Evolutionary conservation across 2,797 vertebrate genomes (phyloP).

Genomic region (Toxotes lorentzi): DNA sequence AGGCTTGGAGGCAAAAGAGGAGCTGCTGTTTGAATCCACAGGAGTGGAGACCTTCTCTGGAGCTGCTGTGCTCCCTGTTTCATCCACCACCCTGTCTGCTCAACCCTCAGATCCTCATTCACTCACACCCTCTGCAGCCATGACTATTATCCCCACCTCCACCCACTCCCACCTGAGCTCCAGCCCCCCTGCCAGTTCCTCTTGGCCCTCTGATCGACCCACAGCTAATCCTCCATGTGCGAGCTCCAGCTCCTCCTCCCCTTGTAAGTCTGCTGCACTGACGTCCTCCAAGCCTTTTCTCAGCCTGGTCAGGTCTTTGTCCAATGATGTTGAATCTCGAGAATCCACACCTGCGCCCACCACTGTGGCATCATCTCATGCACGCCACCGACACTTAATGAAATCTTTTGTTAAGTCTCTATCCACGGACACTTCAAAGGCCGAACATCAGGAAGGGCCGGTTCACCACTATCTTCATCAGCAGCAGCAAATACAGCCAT

Average conservation of each 20-base stretch:
- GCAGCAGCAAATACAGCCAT: slow-evolving; percentile 76
- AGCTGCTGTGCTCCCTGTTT: slow-evolving; percentile 73
- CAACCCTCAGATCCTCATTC: slow-evolving; percentile 43
- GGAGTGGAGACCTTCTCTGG: slow-evolving; percentile 77
- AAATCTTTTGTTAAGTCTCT: slow-evolving; percentile 97
- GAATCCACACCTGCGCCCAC: slow-evolving; percentile 75
- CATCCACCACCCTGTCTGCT: slow-evolving; percentile 62
- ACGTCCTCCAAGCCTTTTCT: slow-evolving; percentile 93
- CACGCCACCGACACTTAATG: slow-evolving; percentile 94
- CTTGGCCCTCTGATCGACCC: slow-evolving; percentile 85
- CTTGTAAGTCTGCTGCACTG: slow-evolving; percentile 75
- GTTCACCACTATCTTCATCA: slow-evolving; percentile 55
- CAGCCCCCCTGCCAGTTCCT: slow-evolving; percentile 82
- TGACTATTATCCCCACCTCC: slow-evolving; percentile 74
- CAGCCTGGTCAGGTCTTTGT: slow-evolving; percentile 94
- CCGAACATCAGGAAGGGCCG: slow-evolving; percentile 71
- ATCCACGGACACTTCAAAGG: slow-evolving; percentile 93
- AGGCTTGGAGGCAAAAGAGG: slow-evolving; percentile 90
- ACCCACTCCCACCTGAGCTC: slow-evolving; percentile 72
- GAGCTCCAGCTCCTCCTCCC: slow-evolving; percentile 72
- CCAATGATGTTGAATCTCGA: slow-evolving; percentile 93
- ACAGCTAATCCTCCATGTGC: slow-evolving; percentile 48
- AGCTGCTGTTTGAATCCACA: slow-evolving; percentile 86
- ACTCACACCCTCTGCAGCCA: slow-evolving; percentile 67
- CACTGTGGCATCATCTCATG: slow-evolving; percentile 73